Percentiles rank a stretch among this genome's conserved stretches.
These are phyloP conservation scores for Pristionchus maxplancki DNA, from an alignment of 2,888 invertebrate species.

Conservation along the genomic window DNA sequence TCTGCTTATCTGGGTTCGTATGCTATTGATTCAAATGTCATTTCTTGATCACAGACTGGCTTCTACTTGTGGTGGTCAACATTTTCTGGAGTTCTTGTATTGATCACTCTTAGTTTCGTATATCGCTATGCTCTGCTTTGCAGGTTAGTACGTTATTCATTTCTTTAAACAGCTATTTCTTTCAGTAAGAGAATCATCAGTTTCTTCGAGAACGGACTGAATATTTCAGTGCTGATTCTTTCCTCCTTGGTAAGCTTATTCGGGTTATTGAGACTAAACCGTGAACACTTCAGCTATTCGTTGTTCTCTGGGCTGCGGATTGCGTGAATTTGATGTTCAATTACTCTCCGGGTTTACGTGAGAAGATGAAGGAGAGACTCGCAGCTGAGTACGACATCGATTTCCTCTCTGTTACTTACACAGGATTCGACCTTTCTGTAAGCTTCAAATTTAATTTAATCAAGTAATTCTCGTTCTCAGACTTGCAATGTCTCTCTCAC, in stretches of 20 bases:
- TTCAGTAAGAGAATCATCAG: background rate
- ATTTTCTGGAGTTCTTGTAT: background rate
- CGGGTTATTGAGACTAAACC: background rate
- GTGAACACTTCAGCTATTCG: background rate
- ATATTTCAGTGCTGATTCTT: background rate
- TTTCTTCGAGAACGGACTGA: background rate
- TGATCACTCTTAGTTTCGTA: background rate
- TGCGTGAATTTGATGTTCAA: background rate
- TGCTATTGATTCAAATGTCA: too few species aligned
- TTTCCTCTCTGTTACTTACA: background rate
- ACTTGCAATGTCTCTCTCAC: background rate
- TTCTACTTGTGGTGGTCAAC: slow-evolving; percentile 11
- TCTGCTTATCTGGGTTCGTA: background rate
- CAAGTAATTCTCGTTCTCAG: background rate
- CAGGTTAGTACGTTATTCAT: background rate
- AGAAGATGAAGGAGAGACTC: background rate
- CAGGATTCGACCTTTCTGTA: background rate
- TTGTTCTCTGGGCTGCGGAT: background rate
- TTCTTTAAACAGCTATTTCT: too few species aligned
- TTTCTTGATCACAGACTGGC: background rate
- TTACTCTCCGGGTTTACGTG: slow-evolving; percentile 2
- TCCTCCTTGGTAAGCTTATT: background rate
- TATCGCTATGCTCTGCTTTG: background rate
- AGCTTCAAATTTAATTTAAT: too few species aligned
- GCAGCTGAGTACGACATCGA: background rate